Base-by-base conservation (phyloP, 2,113 vertebrate genomes). In the Chlamydotis undulata region DNA sequence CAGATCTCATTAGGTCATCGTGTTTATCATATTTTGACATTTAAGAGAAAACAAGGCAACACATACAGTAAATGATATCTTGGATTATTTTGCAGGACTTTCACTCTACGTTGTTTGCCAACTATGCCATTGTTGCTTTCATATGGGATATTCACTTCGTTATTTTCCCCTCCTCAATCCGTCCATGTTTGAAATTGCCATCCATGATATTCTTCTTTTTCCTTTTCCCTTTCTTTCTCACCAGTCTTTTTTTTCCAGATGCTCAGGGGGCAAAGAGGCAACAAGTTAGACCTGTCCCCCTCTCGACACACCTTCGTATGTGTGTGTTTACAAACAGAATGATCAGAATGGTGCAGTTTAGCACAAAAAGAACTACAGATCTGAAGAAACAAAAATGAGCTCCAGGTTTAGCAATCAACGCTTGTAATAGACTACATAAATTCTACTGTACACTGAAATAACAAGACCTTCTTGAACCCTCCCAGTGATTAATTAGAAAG, bases 401-500 rank as follows among this genome's bases (percentile, higher is more conserved):
- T 89, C 89, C 50, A 49, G 5, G 94, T 97, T 97, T 86, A 83
- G 55, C 88, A 87, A 97, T 93, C 81, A 93, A 82, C 50, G 41
- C 87, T 96, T 96, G 63, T 80, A 94, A 94, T 12, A 80, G 41
- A 57, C 41, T 93, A 93, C 80, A 97, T 93, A 97, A 97, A 96
- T 97, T 96, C 91, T 96, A 96, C 78, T 60, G 75, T 88, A 97
- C 93, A 96, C 64, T 93, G 94, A 97, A 97, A 97, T 67, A 97
- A 83, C 71, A 94, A 93, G 94, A 97, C 95, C 96, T 97, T 96
- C 80, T 87, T 91, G 96, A 98, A 98, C 95, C 90, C 94, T 97
- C 97, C 70, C 65, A 93, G 97, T 97, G 96, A 98, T 97, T 97
- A 97, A 98, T 98, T 98, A 97, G 92, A 94, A 98, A 98, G 79